Conservation (phyloP, 2,797 vertebrate genomes). For the Tadarida brasiliensis region DNA sequence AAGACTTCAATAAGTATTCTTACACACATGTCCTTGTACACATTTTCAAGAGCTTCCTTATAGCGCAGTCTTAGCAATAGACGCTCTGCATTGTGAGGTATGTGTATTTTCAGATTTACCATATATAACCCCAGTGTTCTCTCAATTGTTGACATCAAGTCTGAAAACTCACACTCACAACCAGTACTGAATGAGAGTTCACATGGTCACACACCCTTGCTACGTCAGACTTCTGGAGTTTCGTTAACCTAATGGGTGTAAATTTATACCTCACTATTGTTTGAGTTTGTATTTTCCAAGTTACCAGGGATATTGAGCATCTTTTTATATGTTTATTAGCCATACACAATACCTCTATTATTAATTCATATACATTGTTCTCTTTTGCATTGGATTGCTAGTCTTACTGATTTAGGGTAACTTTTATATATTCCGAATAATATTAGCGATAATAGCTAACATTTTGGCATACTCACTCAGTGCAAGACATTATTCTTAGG, state of each 20-base stretch:
- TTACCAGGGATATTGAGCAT: too few species aligned
- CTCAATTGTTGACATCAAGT: neutral
- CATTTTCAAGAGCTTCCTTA: neutral
- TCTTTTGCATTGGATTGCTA: neutral
- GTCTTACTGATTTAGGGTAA: slow-evolving; percentile 7
- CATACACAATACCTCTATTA: neutral
- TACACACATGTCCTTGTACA: neutral
- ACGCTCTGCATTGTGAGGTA: neutral
- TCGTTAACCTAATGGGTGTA: neutral
- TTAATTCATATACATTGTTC: neutral
- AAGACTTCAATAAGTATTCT: neutral
- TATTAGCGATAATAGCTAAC: neutral
- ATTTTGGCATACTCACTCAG: neutral
- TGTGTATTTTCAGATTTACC: slow-evolving; percentile 29
- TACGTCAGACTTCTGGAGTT: neutral
- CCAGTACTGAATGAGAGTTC: neutral
- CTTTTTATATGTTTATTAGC: too few species aligned
- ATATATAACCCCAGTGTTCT: neutral
- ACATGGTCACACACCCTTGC: neutral
- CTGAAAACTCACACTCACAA: slow-evolving; percentile 5
- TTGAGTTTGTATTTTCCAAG: too few species aligned
- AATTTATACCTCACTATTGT: too few species aligned
- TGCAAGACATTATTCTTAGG: neutral
- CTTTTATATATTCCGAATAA: neutral
- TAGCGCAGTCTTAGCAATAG: neutral